Percentiles rank a stretch among this genome's conserved stretches.
Evolutionary conservation across 2,888 invertebrate species (phyloP).

Genomic region (Bruchidius siliquastri): DNA sequence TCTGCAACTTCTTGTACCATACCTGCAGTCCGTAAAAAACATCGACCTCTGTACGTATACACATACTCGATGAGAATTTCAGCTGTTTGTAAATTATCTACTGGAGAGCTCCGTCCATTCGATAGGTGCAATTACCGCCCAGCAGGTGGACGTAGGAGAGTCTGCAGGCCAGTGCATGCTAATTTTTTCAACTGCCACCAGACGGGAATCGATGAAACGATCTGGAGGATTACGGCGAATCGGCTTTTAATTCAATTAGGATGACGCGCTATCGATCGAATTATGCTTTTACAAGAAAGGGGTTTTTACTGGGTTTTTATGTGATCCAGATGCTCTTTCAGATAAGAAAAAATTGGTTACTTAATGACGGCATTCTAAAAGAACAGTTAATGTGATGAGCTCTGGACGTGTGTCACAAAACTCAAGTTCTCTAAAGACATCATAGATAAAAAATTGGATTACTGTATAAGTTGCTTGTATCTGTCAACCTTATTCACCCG

Average conservation of each 20-base stretch:
- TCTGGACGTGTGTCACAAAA: too few species aligned
- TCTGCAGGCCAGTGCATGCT: background rate
- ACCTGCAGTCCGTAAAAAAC: background rate
- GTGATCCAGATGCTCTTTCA: background rate
- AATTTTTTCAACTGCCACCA: background rate
- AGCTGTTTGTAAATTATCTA: background rate
- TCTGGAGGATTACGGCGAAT: background rate
- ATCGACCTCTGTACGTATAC: background rate
- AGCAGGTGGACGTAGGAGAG: background rate
- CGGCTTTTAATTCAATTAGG: background rate
- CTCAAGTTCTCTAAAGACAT: too few species aligned
- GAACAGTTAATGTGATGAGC: too few species aligned
- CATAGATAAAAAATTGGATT: too few species aligned
- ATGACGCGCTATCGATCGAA: background rate
- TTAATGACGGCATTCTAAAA: too few species aligned
- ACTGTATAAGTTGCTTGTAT: too few species aligned
- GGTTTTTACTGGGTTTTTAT: background rate
- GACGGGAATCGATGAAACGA: background rate
- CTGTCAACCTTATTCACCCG: too few species aligned
- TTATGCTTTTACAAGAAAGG: background rate
- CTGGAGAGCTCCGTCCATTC: background rate
- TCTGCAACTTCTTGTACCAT: background rate
- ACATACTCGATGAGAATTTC: background rate
- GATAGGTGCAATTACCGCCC: background rate
- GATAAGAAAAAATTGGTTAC: too few species aligned